Conservation (phyloP, 2,113 vertebrate genomes). For the Hystrix cristata region DNA sequence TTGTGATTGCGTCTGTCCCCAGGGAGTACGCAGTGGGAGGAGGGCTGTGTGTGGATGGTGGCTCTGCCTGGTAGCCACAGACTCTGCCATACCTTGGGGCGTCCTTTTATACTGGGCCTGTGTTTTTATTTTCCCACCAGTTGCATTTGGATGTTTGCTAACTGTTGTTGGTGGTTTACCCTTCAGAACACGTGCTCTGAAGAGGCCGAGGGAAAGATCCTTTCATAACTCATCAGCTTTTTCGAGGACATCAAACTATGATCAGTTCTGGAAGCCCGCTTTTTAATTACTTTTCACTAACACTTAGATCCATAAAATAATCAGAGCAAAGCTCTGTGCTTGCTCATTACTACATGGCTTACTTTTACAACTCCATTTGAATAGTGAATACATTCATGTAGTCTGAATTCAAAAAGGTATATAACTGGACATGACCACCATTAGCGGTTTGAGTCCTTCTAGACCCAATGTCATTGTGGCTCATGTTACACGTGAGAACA, state of each 20-base stretch:
- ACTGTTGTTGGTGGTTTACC: not conserved
- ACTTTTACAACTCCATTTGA: not conserved
- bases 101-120: not conserved
- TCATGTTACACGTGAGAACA: not conserved
- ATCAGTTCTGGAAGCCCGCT: not conserved
- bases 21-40: not conserved
- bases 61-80: not conserved
- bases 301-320: not conserved
- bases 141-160: slow-evolving; percentile 27
- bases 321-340: not conserved
- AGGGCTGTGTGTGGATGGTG: not conserved
- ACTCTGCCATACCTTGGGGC: not conserved
- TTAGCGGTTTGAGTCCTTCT: not conserved
- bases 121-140: not conserved
- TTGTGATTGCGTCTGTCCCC: not conserved
- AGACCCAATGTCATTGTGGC: not conserved
- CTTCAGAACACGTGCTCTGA: not conserved
- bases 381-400: not conserved
- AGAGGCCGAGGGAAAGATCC: not conserved
- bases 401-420: not conserved
- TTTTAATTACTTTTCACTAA: not conserved
- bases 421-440: not conserved
- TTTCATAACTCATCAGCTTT: not conserved
- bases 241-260: not conserved
- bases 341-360: not conserved